Evolutionary conservation across 2,797 vertebrate species (phyloP).

Genomic region (Sebastes paucispinis): DNA sequence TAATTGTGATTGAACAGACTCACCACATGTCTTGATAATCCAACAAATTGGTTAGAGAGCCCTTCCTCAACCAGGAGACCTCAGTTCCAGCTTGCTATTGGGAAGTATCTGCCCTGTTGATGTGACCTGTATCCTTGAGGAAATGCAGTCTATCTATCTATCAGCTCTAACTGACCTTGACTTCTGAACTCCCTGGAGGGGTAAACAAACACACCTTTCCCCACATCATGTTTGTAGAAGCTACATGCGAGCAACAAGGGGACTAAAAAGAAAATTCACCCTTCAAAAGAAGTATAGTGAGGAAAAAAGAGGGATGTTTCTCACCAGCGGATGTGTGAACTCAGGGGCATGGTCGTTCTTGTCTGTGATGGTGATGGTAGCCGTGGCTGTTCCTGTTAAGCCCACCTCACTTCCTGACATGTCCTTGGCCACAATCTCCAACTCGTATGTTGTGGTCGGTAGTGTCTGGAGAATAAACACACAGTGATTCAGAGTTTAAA

Average conservation of each 20-base stretch:
- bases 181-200: constrained; percentile 12
- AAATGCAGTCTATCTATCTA: neutral
- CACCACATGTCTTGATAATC: neutral
- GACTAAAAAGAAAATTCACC: neutral
- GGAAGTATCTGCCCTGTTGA: neutral
- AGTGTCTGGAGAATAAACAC: constrained; percentile 84
- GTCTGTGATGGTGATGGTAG: constrained; percentile 95
- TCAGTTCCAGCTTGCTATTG: neutral
- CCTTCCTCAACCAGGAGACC: neutral
- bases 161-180: neutral
- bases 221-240: neutral
- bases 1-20: neutral
- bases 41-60: neutral
- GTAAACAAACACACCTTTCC: constrained; percentile 12
- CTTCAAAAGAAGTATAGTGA: neutral
- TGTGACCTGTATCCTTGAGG: neutral
- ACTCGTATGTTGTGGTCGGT: constrained; percentile 92
- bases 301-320: neutral
- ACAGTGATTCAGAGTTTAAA: neutral
- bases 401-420: constrained; percentile 96
- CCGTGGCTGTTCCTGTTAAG: constrained; percentile 92
- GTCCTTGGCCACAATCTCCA: constrained; percentile 96
- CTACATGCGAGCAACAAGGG: neutral
- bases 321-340: constrained; percentile 89
- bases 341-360: constrained; percentile 97